Evolutionary conservation across 2,113 vertebrate genomes (phyloP).

Genomic region (Myiopsitta monachus): DNA sequence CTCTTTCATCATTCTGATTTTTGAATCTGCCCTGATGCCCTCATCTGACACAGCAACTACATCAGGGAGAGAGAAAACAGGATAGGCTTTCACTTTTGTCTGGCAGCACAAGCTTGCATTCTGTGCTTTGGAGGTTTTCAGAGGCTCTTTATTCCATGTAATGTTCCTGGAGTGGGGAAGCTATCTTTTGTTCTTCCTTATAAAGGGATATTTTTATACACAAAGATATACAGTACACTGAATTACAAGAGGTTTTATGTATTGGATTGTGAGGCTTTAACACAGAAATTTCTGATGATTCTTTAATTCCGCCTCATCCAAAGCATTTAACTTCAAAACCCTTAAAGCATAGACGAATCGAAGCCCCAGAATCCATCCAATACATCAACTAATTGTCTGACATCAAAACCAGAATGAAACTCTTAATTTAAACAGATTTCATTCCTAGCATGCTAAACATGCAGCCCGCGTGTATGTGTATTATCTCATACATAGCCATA

Average conservation of each 20-base stretch:
- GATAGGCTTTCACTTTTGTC: constrained; percentile 73
- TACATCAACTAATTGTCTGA: constrained; percentile 20
- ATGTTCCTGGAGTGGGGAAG: constrained; percentile 69
- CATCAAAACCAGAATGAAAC: constrained; percentile 1
- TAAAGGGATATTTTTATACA: constrained; percentile 66
- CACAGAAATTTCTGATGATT: constrained; percentile 25
- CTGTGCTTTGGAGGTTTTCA: constrained; percentile 68
- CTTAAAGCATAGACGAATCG: constrained; percentile 8
- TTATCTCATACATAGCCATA: background rate
- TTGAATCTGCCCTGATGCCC: constrained; percentile 57
- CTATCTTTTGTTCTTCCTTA: constrained; percentile 70
- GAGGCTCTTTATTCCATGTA: constrained; percentile 71
- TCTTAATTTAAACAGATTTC: constrained; percentile 30
- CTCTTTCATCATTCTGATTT: constrained; percentile 40
- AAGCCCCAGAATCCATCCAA: constrained; percentile 37
- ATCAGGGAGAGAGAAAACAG: constrained; percentile 65
- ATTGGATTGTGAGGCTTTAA: constrained; percentile 19
- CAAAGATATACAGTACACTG: constrained; percentile 66
- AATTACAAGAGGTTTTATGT: constrained; percentile 59
- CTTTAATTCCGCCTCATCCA: background rate
- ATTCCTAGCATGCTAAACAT: constrained; percentile 16
- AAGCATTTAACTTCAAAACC: constrained; percentile 40
- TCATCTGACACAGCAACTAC: constrained; percentile 69
- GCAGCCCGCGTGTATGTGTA: background rate
- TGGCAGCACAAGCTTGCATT: constrained; percentile 71